phyloP scores from a whole-genome alignment of 2,888 invertebrate genomes.

The Troglohyphantes excavatus region DNA sequence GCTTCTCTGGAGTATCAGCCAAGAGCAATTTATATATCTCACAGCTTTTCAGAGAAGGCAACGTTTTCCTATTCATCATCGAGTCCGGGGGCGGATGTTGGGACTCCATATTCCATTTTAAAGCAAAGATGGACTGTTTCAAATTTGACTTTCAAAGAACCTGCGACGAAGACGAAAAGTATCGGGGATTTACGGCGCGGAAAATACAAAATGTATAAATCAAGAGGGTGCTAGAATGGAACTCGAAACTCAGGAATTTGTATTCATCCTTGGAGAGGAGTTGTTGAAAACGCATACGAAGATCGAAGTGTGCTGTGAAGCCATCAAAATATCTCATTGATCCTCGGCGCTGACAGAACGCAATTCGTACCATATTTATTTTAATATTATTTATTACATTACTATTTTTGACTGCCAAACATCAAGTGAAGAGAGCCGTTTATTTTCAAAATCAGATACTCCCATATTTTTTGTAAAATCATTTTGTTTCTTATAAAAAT shows the following conservation, averaged over 20 bases:
- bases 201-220: constrained; percentile 33
- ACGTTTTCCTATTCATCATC: background rate
- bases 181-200: constrained; percentile 1
- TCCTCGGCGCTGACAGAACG: no score
- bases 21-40: no score
- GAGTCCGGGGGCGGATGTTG: background rate
- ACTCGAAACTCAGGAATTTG: background rate
- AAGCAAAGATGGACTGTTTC: constrained; percentile 13
- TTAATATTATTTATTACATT: no score
- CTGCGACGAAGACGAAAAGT: background rate
- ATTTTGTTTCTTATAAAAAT: no score
- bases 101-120: background rate
- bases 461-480: no score
- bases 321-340: no score
- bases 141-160: constrained; percentile 56
- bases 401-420: no score
- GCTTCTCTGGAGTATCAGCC: no score
- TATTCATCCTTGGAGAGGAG: background rate
- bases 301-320: background rate
- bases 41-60: no score
- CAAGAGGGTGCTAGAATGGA: constrained; percentile 2
- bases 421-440: no score
- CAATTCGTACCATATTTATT: no score
- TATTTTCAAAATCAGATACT: no score
- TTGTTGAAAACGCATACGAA: background rate